phyloP scores from a whole-genome alignment of 2,797 vertebrate species.

The Poecilia picta region DNA sequence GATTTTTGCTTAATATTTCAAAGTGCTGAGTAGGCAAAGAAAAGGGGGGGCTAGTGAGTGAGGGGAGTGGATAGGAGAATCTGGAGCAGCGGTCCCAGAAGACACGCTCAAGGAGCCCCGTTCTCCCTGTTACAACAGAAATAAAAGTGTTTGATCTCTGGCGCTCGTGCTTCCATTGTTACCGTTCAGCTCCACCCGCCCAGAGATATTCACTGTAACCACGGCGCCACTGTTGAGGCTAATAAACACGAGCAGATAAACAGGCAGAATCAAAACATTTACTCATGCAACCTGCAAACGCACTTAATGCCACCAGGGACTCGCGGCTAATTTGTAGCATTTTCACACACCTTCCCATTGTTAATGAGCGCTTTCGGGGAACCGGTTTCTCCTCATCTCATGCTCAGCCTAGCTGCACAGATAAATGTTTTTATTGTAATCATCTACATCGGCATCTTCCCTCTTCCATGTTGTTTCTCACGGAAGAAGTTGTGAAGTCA shows the following conservation, averaged over 20 bases:
- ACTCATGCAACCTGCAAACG: conserved; percentile 69
- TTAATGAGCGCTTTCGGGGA: conserved; percentile 60
- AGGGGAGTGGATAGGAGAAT: conserved; percentile 75
- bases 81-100: conserved; percentile 75
- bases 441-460: conserved; percentile 11
- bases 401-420: conserved; percentile 22
- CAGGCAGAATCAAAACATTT: conserved; percentile 65
- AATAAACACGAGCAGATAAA: conserved; percentile 51
- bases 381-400: conserved; percentile 24
- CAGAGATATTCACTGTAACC: conserved; percentile 16
- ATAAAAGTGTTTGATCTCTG: conserved; percentile 77
- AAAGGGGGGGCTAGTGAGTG: conserved; percentile 23
- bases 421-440: conserved; percentile 40
- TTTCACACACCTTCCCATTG: conserved; percentile 72
- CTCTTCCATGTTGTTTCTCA: conserved; percentile 24
- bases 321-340: conserved; percentile 63
- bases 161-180: conserved; percentile 67
- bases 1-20: conserved; percentile 75
- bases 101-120: conserved; percentile 61
- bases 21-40: conserved; percentile 75
- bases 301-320: conserved; percentile 57
- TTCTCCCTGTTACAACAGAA: conserved; percentile 74
- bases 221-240: conserved; percentile 37
- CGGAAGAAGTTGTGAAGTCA: conserved; percentile 20
- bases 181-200: conserved; percentile 53